phyloP scores from a whole-genome alignment of 2,797 vertebrate species.

The Crossoptilon crossoptilon region DNA sequence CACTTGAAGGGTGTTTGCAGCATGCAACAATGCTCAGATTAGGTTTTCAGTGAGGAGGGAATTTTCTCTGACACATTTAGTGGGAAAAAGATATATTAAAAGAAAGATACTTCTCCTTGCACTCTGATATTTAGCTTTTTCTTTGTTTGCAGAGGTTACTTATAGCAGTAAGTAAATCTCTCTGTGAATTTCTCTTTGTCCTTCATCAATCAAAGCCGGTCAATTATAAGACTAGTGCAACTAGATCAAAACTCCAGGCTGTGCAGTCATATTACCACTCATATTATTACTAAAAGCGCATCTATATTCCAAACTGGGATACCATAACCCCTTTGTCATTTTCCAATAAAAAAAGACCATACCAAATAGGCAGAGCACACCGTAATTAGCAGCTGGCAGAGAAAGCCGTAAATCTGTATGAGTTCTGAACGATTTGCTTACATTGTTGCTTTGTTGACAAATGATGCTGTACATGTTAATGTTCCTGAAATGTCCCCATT shows the following conservation, averaged over 20 bases:
- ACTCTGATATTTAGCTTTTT: slow-evolving; percentile 71
- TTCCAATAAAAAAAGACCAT: slow-evolving; percentile 89
- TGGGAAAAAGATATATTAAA: slow-evolving; percentile 25
- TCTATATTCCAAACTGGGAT: slow-evolving; percentile 87
- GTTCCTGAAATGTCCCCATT: slow-evolving; percentile 90
- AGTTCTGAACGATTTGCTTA: slow-evolving; percentile 92
- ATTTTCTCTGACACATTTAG: slow-evolving; percentile 69
- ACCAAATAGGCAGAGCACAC: slow-evolving; percentile 89
- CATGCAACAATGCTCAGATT: slow-evolving; percentile 44
- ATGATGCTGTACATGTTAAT: slow-evolving; percentile 92
- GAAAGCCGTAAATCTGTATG: slow-evolving; percentile 88
- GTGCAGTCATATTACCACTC: slow-evolving; percentile 79
- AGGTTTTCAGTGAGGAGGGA: slow-evolving; percentile 67
- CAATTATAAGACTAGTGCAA: slow-evolving; percentile 81
- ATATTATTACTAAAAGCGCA: slow-evolving; percentile 85
- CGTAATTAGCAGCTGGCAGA: slow-evolving; percentile 91
- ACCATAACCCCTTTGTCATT: slow-evolving; percentile 88
- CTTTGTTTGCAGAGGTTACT: slow-evolving; percentile 79
- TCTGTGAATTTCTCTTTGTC: slow-evolving; percentile 77
- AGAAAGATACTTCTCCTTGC: slow-evolving; percentile 37
- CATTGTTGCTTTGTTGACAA: slow-evolving; percentile 91
- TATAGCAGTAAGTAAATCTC: slow-evolving; percentile 76
- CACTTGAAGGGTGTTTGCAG: slow-evolving; percentile 45
- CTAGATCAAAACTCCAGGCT: slow-evolving; percentile 81
- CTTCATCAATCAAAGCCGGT: slow-evolving; percentile 84